Evolutionary conservation across 2,113 vertebrate species (phyloP), one percentile per base, ranked within the genome.

Genomic region (Psilopsiagon aymara): DNA sequence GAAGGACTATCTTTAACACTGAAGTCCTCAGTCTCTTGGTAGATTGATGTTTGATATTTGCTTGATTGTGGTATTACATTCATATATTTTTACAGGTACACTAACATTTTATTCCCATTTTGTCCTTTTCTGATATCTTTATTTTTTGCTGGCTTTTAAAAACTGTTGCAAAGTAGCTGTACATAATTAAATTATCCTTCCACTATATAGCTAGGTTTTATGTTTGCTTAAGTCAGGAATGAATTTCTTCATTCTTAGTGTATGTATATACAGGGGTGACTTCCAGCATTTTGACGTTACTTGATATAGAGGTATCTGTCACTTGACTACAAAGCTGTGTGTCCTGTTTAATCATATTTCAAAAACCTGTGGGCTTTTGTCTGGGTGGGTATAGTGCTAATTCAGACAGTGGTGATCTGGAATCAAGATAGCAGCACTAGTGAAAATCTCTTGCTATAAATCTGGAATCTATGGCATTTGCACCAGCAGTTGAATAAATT

Each of bases 401-500:
- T 73, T 78, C 68, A 47, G 37, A n/a, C 63, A 71, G 27, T 64
- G 71, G 25, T 70, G 70, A 80, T 68, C 46, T 28, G 55, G 41
- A 88, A 64, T 35, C 0, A 1, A 67, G 63, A 51, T 3, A 83
- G 47, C 3, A 6, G 20, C 2, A 3, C 16, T 68, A 23, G 64
- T 57, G 73, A 92, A 90, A 86, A 83, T 71, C 25, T 74, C 35
- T 57, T 53, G 29, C 13, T 83, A 41, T 57, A 64, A 78, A 60
- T 11, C 71, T 75, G 73, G 7, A 68, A 86, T 41, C 15, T 4
- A 4, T 46, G 52, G 10, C 13, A 31, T 93, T 95, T 93, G 43
- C 76, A 90, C 68, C 57, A 91, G 29, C 63, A 84, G 67, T 27
- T 86, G 33, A 64, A 52, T 64, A 88, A 92, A 92, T 75, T 70